Base-by-base conservation (phyloP, 2,797 vertebrate species). In the Ceryle rudis region DNA sequence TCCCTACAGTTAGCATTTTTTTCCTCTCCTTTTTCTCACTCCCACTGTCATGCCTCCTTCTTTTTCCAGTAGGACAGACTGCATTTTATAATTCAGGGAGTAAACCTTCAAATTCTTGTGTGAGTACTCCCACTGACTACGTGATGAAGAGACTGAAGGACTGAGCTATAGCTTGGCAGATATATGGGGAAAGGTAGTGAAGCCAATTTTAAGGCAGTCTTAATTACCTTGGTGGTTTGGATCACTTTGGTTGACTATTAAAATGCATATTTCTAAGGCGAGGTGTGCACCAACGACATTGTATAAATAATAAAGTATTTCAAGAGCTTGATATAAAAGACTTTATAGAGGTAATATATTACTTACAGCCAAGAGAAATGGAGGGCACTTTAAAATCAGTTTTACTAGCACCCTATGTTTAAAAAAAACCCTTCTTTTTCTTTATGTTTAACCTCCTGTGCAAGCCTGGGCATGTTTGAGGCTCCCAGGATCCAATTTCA, bases 151-250 rank as follows among this genome's bases (percentile, higher is more conserved):
- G n/a, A 33, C 35, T 91, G 23, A 37, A 65, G 52, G 55, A 85
- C 52, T 69, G n/a, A 57, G 29, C 37, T 2, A 1, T 82, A 65
- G 28, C 20, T 69, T 87, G 57, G 70, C 49, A 89, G 46, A 33
- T 41, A 21, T 26, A 26, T 66, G 65, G 14, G 42, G 19, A 70
- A 94, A 90, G 18, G 49, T 37, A 87, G 65, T 39, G 23, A 80
- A 96, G 54, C 58, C 70, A 90, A n/a, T 96, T 93, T 93, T 81
- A 67, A 96, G 90, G 47, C 41, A 54, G 14, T 89, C 65, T 95
- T 96, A 91, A 86, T 96, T 96, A 88, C 64, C 69, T 90, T 84
- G 54, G 80, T 93, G 84, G 82, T 95, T 96, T 96, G 79, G 85
- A 75, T 95, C 16, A 1, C 81, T 95, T 96, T 81, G 71, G 28